Percentiles rank a stretch among this genome's conserved stretches.
Conservation (phyloP, 92 coral and sea anemone genomes). For the Porites rus region DNA sequence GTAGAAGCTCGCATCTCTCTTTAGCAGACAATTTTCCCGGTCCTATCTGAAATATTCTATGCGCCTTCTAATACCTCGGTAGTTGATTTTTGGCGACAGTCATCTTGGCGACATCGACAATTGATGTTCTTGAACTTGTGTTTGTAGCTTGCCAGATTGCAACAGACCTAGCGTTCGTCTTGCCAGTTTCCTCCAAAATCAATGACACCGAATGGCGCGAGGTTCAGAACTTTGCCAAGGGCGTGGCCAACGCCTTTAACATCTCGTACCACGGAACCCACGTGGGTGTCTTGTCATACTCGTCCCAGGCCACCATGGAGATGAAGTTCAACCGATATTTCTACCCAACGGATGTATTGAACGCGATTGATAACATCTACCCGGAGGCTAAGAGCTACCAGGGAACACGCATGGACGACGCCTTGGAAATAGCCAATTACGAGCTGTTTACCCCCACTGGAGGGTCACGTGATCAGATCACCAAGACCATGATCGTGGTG, state of each 20-base stretch:
- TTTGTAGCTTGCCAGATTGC: conserved; percentile 78
- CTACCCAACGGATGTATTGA: conserved; percentile 86
- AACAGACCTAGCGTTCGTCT: conserved; percentile 89
- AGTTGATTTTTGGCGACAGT: background rate
- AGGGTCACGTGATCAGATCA: conserved; percentile 84
- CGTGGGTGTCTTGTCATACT: conserved; percentile 94
- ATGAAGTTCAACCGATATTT: conserved; percentile 91
- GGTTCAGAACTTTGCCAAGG: conserved; percentile 92
- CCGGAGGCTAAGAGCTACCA: conserved; percentile 86
- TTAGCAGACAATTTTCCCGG: too few relatives aligned
- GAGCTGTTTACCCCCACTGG: conserved; percentile 91
- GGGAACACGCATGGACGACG: conserved; percentile 89
- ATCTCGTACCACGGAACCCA: conserved; percentile 92
- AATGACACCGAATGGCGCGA: conserved; percentile 91
- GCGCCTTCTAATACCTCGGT: too few relatives aligned
- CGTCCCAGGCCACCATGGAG: conserved; percentile 94
- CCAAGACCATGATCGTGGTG: conserved; percentile 85
- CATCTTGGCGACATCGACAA: background rate
- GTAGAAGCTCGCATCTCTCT: too few relatives aligned
- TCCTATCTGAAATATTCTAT: too few relatives aligned
- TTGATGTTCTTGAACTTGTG: background rate
- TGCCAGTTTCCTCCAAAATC: conserved; percentile 92
- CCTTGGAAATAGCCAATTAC: conserved; percentile 87
- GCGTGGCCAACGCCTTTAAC: conserved; percentile 88
- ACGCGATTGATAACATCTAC: conserved; percentile 85